A percentile compares a stretch with the other conserved stretches of the same genome.
These are phyloP conservation scores for Botia almorhae DNA, from an alignment of 2,797 vertebrate genomes.

Conservation along the genomic window DNA sequence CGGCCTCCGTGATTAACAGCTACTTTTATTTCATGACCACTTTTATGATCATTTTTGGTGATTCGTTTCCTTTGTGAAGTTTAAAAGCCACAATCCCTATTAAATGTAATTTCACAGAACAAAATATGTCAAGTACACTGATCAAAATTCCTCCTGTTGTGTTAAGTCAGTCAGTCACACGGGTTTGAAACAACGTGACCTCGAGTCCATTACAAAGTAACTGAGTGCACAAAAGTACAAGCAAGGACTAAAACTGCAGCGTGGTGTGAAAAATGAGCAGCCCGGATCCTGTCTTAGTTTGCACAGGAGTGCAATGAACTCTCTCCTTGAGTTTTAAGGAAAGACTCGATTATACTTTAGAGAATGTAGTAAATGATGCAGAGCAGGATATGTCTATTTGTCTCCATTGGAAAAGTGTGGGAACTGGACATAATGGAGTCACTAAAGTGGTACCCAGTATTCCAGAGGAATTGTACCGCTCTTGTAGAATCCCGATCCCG, in stretches of 20 bases:
- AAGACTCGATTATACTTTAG: slow-evolving; percentile 6
- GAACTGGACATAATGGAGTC: slow-evolving; percentile 2
- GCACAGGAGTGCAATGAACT: neutral
- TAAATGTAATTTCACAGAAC: no score
- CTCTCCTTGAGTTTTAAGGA: slow-evolving; percentile 22
- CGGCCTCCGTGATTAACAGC: no score
- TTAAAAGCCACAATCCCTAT: neutral
- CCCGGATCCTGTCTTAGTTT: neutral
- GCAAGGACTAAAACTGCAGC: neutral
- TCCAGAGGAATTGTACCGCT: neutral
- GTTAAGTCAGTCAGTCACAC: no score
- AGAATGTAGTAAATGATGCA: slow-evolving; percentile 16
- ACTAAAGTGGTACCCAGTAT: no score
- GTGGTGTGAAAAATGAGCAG: neutral
- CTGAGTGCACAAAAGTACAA: neutral
- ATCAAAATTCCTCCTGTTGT: no score
- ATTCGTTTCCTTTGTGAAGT: neutral
- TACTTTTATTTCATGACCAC: neutral
- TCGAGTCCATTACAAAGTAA: no score
- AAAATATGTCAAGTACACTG: no score
- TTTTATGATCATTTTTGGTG: neutral
- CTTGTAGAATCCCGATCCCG: no score
- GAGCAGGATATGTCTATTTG: slow-evolving; percentile 9
- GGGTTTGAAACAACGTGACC: no score
- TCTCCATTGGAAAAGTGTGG: slow-evolving; percentile 4